phyloP scores from a whole-genome alignment of 2,113 vertebrate species.

The Zootoca vivipara region DNA sequence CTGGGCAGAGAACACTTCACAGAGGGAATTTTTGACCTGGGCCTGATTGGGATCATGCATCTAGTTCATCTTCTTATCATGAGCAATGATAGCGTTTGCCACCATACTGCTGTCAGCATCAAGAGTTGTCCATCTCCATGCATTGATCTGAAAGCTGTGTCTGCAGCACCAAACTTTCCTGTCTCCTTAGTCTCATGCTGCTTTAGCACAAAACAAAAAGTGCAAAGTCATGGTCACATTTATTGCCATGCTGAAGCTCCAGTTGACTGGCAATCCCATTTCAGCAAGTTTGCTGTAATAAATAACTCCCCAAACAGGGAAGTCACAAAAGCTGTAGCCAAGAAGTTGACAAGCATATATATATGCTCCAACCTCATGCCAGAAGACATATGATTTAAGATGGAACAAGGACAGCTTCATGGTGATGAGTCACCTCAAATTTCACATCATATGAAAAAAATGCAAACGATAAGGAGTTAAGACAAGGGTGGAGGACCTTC shows the following conservation, averaged over 20 bases:
- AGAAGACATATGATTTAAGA: not conserved
- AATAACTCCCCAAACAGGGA: not conserved
- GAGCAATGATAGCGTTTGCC: not conserved
- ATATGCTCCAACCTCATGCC: not conserved
- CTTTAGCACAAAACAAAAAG: not conserved
- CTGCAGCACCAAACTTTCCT: not conserved
- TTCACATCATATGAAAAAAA: too few relatives aligned
- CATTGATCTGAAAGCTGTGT: not conserved
- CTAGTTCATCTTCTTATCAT: not conserved
- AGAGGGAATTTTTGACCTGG: not conserved
- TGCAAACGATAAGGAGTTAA: too few relatives aligned
- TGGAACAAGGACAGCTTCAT: too few relatives aligned
- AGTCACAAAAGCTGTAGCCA: not conserved
- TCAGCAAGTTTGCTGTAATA: not conserved
- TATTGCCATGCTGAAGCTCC: not conserved
- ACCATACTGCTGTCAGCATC: not conserved
- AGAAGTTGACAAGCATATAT: not conserved
- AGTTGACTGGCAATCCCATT: not conserved
- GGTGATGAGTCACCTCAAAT: too few relatives aligned
- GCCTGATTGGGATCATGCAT: too few relatives aligned
- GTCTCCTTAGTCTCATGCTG: too few relatives aligned
- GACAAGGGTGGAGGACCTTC: too few relatives aligned
- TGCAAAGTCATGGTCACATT: not conserved
- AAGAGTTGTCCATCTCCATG: not conserved
- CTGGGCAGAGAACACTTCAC: not conserved